Conservation (phyloP, 2,888 invertebrate genomes). For the Callosobruchus maculatus region DNA sequence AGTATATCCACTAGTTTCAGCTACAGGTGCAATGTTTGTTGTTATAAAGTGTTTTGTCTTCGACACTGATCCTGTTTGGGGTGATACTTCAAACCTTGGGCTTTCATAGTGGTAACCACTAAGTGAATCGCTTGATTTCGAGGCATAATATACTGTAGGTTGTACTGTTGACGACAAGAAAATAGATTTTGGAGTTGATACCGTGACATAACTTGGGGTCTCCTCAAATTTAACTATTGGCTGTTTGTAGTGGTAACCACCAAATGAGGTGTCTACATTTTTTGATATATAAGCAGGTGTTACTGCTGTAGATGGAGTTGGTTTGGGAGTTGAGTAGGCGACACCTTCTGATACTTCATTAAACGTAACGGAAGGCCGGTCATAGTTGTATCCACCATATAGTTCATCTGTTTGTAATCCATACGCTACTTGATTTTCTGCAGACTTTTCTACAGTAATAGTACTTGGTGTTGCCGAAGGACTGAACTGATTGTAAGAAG, state of each 20-base stretch:
- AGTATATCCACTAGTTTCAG: conserved; percentile 38
- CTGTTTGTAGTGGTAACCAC: background rate
- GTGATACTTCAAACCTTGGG: background rate
- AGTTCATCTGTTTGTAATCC: background rate
- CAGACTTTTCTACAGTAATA: background rate
- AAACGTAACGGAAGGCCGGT: conserved; percentile 19
- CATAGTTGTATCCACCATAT: conserved; percentile 16
- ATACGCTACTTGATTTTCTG: background rate
- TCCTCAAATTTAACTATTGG: background rate
- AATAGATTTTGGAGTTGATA: background rate
- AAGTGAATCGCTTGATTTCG: background rate
- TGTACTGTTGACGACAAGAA: background rate
- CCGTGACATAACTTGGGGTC: background rate
- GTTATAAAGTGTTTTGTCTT: background rate
- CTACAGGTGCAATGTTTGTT: background rate
- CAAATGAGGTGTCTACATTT: background rate
- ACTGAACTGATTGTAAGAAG: background rate
- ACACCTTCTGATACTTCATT: conserved; percentile 9
- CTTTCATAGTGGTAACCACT: background rate
- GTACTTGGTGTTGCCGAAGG: background rate
- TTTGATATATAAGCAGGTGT: background rate
- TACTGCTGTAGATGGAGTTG: background rate
- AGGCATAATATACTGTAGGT: background rate
- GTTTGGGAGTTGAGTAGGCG: background rate
- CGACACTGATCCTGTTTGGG: background rate